phyloP scores from a whole-genome alignment of 2,888 invertebrate genomes.

The Eupsilia transversa region DNA sequence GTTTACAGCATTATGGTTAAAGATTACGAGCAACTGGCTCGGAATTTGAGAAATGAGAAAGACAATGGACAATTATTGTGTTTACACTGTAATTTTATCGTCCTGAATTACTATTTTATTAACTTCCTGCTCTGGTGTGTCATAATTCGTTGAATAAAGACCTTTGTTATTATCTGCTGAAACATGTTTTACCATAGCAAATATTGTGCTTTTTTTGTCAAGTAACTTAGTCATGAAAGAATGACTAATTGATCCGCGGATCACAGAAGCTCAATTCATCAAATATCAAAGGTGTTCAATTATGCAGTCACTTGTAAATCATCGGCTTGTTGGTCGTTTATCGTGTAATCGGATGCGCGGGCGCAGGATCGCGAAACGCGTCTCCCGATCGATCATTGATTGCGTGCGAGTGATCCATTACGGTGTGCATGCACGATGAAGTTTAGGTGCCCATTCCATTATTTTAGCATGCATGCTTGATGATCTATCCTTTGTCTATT shows the following conservation, averaged over 20 bases:
- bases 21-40: conserved; percentile 26
- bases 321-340: conserved; percentile 67
- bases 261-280: conserved; percentile 61
- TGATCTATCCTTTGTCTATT: conserved; percentile 15
- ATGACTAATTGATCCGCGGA: neutral
- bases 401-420: conserved; percentile 71
- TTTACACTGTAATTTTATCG: conserved; percentile 49
- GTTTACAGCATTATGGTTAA: conserved; percentile 40
- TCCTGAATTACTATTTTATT: conserved; percentile 37
- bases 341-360: conserved; percentile 68
- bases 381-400: conserved; percentile 68
- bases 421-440: conserved; percentile 59
- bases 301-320: conserved; percentile 70
- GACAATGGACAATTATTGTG: conserved; percentile 50
- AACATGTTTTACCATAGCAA: neutral
- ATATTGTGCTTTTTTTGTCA: neutral
- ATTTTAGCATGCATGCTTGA: conserved; percentile 27
- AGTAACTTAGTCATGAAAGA: neutral
- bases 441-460: conserved; percentile 50
- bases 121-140: conserved; percentile 47
- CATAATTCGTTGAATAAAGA: conserved; percentile 46
- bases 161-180: conserved; percentile 39
- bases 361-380: conserved; percentile 60
- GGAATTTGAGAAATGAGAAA: conserved; percentile 36
- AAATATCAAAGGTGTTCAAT: conserved; percentile 71